Conservation (phyloP, 2,113 vertebrate genomes). For the Brachypodius melanocephalos region DNA sequence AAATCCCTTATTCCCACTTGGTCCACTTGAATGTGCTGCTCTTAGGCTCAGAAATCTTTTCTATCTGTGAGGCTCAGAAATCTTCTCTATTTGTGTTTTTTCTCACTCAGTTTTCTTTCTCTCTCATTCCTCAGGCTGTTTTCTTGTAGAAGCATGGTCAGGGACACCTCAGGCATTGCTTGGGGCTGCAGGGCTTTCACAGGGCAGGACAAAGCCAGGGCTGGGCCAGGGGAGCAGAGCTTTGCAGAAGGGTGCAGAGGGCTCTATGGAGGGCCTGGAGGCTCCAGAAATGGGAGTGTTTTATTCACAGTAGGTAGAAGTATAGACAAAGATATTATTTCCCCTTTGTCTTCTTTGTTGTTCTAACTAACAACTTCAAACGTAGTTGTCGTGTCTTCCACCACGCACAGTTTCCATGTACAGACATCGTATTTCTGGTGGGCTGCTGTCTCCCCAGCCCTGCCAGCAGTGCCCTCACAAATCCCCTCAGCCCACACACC, state of each 20-base stretch:
- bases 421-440: not conserved
- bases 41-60: not conserved
- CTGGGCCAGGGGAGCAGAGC: not conserved
- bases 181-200: not conserved
- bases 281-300: not conserved
- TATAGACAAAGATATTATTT: not conserved
- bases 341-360: not conserved
- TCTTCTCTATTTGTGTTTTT: not conserved
- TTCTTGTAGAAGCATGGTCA: not conserved
- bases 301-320: not conserved
- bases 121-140: not conserved
- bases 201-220: not conserved
- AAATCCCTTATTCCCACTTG: not conserved
- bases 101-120: not conserved
- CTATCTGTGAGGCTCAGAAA: not conserved
- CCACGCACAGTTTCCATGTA: not conserved
- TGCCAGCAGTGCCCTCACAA: not conserved
- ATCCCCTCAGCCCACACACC: not conserved
- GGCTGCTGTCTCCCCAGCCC: not conserved
- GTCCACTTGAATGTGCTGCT: not conserved
- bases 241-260: not conserved
- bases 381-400: not conserved
- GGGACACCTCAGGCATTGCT: not conserved
- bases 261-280: not conserved
- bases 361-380: not conserved